Percentiles rank a stretch among this genome's conserved stretches.
These are phyloP conservation scores for Andrena flavipes DNA, from an alignment of 2,888 invertebrate species.

Conservation along the genomic window DNA sequence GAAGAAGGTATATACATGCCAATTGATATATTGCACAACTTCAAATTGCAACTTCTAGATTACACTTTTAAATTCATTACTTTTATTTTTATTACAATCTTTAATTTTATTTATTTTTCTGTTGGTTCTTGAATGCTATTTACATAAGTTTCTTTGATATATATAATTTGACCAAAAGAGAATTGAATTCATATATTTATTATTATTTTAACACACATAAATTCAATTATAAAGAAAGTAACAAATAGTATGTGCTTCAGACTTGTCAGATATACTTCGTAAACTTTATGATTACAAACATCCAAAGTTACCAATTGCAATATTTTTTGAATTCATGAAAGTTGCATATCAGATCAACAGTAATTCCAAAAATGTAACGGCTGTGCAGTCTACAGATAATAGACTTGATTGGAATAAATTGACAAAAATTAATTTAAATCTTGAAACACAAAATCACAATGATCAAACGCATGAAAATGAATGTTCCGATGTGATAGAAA, in stretches of 20 bases:
- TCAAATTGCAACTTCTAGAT: conserved; percentile 41
- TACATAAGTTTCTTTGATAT: not conserved
- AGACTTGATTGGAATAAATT: conserved; percentile 86
- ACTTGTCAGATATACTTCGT: conserved; percentile 46
- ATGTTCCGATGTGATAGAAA: conserved; percentile 8
- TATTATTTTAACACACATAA: not conserved
- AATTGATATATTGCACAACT: conserved; percentile 37
- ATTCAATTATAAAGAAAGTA: conserved; percentile 6
- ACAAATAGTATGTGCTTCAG: conserved; percentile 36
- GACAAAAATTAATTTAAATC: conserved; percentile 84
- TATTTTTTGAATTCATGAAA: conserved; percentile 90
- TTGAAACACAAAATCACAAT: conserved; percentile 78
- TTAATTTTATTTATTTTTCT: conserved; percentile 5
- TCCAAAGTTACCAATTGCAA: conserved; percentile 89
- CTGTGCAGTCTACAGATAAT: conserved; percentile 80
- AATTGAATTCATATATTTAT: conserved; percentile 25
- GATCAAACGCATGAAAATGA: conserved; percentile 61
- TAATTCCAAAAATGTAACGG: conserved; percentile 84
- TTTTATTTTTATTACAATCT: conserved; percentile 30
- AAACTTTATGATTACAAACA: conserved; percentile 64
- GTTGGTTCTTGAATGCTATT: conserved; percentile 6
- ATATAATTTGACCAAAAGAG: not conserved
- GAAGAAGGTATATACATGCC: conserved; percentile 50
- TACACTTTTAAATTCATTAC: conserved; percentile 20
- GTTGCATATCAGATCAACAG: conserved; percentile 90